phyloP scores from a whole-genome alignment of 2,888 invertebrate species.

The Eurois occulta region DNA sequence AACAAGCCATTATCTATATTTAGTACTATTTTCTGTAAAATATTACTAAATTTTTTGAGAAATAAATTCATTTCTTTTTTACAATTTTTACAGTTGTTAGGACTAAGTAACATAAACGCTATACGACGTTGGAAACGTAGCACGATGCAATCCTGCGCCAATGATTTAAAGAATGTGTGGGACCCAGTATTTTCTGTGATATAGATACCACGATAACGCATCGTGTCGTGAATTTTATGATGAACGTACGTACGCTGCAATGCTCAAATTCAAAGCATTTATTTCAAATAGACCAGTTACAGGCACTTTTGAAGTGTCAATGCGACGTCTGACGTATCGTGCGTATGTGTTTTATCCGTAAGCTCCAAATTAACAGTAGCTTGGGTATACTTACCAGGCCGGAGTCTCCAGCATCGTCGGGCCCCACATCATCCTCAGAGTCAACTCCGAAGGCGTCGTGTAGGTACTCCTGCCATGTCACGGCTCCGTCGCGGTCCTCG shows the following conservation, averaged over 20 bases:
- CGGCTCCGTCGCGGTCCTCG: slow-evolving; percentile 94
- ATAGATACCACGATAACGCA: not conserved
- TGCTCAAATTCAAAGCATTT: not conserved
- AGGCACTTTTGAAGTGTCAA: not conserved
- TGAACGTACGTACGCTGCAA: not conserved
- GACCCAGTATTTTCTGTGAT: not conserved
- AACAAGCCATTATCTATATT: not conserved
- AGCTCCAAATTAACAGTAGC: not conserved
- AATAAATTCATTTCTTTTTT: too few relatives aligned
- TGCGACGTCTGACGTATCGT: not conserved
- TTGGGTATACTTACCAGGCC: slow-evolving; percentile 77
- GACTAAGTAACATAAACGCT: not conserved
- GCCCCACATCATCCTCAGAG: slow-evolving; percentile 89
- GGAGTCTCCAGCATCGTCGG: slow-evolving; percentile 88
- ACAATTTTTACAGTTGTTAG: not conserved
- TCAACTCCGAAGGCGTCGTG: slow-evolving; percentile 96
- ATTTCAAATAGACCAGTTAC: not conserved
- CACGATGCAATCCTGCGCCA: not conserved
- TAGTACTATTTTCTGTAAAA: too few relatives aligned
- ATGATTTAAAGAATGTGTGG: not conserved
- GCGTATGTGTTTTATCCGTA: not conserved
- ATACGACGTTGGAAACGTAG: not conserved
- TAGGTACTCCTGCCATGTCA: slow-evolving; percentile 98
- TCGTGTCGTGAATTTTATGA: not conserved
- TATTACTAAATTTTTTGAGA: too few relatives aligned